phyloP scores from a whole-genome alignment of 2,888 invertebrate species.

The Drosophila robusta region DNA sequence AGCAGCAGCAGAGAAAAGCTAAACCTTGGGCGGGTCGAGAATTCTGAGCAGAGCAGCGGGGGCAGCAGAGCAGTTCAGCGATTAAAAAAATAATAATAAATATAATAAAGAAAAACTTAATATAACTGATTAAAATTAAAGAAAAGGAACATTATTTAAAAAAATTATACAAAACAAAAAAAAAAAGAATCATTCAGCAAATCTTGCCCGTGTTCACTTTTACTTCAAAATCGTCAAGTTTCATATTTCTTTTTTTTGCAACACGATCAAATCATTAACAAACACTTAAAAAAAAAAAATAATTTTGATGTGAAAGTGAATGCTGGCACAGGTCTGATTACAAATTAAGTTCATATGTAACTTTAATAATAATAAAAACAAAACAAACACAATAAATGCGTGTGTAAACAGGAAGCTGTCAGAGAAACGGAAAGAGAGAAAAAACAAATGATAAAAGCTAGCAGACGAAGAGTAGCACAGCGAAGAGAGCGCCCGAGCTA shows the following conservation, averaged over 20 bases:
- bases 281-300: background rate
- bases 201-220: slow-evolving; percentile 54
- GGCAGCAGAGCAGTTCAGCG: slow-evolving; percentile 58
- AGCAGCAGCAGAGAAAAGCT: slow-evolving; percentile 23
- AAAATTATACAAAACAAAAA: slow-evolving; percentile 66
- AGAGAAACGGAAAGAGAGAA: slow-evolving; percentile 3
- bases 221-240: slow-evolving; percentile 39
- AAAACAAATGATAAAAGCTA: slow-evolving; percentile 29
- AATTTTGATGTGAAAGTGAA: slow-evolving; percentile 51
- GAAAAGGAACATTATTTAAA: slow-evolving; percentile 56
- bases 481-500: slow-evolving; percentile 11
- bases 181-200: slow-evolving; percentile 50
- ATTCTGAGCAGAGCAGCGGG: slow-evolving; percentile 41
- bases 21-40: slow-evolving; percentile 10
- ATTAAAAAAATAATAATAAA: slow-evolving; percentile 55
- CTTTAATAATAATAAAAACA: slow-evolving; percentile 76
- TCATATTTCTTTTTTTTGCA: slow-evolving; percentile 47
- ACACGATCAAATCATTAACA: slow-evolving; percentile 11
- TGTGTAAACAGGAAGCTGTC: slow-evolving; percentile 46
- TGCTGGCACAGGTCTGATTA: slow-evolving; percentile 53
- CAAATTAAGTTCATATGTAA: slow-evolving; percentile 79
- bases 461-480: slow-evolving; percentile 45
- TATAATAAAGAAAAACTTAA: slow-evolving; percentile 61
- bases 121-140: slow-evolving; percentile 78
- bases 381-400: slow-evolving; percentile 47